Base-by-base conservation (phyloP, 2,888 invertebrate species). In the Pristionchus exspectatus region DNA sequence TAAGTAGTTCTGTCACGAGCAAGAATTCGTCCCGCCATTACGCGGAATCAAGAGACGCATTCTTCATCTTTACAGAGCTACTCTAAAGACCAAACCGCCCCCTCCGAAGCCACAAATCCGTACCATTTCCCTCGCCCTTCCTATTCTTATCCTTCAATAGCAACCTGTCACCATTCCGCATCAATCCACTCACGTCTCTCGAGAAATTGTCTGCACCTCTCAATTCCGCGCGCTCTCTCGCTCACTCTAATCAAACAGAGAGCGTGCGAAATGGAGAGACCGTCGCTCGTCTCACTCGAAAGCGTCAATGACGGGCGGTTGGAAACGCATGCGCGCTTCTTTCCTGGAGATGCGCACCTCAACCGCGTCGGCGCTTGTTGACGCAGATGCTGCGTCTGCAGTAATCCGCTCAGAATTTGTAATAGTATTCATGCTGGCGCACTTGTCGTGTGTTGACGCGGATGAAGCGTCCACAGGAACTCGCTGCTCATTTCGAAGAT, bases 101-200 rank as follows among this genome's bases (percentile, higher is more conserved):
- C 4, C 12, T 50, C 0, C 44, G 44, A 50, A 50, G 7, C 44
- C 44, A 0, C 44, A 3, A 50, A 50, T 50, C 44, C 59, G 59
- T 59, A 59, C 66, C 69, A 69, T 44, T 44, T 21, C 81, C n/a
- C 33, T n/a, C n/a, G 3, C n/a, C n/a, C 50, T n/a, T 54, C n/a
- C 50, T 18, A 1, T 18, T 27, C 16, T 12, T n/a, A 54, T n/a
- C 50, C 27, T 54, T 10, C 27, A 81, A 50, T 54, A 81, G 50
- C 81, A n/a, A 81, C 81, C 81, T 81, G 81, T 3, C 81, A 74
- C 50, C 44, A 81, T 81, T 7, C 77, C 74, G 33, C 81, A 81
- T 81, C 81, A 44, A 81, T n/a, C 81, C 81, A 81, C 12, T 18
- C 44, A 50, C 27, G n/a, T n/a, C 44, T 50, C 38, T 50, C 38